Percentiles rank a stretch among this genome's conserved stretches.
These are phyloP conservation scores for Coelinius sp. DNA, from an alignment of 2,888 invertebrate species.

Conservation along the genomic window DNA sequence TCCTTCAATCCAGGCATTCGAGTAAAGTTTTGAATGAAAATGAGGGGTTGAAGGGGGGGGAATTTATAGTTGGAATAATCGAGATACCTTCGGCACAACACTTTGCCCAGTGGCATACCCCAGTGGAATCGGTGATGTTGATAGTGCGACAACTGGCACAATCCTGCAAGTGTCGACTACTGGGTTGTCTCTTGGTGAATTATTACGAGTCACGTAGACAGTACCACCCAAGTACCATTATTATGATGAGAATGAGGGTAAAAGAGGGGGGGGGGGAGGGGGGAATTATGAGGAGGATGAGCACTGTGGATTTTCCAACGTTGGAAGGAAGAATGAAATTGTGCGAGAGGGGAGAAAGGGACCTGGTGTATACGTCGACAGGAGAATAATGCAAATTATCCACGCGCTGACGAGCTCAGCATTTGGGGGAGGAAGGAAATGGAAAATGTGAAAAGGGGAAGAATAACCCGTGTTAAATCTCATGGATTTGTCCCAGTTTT, in stretches of 20 bases:
- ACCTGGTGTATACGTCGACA: slow-evolving; percentile 46
- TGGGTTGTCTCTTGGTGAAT: slow-evolving; percentile 53
- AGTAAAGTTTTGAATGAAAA: slow-evolving; percentile 16
- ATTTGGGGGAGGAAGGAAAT: slow-evolving; percentile 36
- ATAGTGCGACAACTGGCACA: slow-evolving; percentile 1
- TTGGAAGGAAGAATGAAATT: slow-evolving; percentile 33
- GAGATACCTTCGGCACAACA: slow-evolving; percentile 8
- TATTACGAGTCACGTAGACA: slow-evolving; percentile 61
- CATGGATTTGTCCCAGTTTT: slow-evolving; percentile 47
- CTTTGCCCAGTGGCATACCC: background rate
- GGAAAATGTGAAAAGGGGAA: slow-evolving; percentile 19
- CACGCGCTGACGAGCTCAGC: slow-evolving; percentile 45
- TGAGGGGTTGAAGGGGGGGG: background rate
- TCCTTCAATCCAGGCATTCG: slow-evolving; percentile 16
- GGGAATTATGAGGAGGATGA: slow-evolving; percentile 24
- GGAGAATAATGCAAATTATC: slow-evolving; percentile 63
- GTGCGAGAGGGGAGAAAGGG: slow-evolving; percentile 3
- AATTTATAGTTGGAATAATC: slow-evolving; percentile 19
- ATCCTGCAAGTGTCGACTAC: slow-evolving; percentile 39
- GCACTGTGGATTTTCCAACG: slow-evolving; percentile 7
- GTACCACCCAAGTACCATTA: slow-evolving; percentile 54
- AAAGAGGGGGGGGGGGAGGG: too few species aligned
- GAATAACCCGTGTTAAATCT: slow-evolving; percentile 36
- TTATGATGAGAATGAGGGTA: slow-evolving; percentile 51
- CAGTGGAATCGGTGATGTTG: background rate